Evolutionary conservation across 2,797 vertebrate species (phyloP).

Genomic region (Enteromius paludinosus): DNA sequence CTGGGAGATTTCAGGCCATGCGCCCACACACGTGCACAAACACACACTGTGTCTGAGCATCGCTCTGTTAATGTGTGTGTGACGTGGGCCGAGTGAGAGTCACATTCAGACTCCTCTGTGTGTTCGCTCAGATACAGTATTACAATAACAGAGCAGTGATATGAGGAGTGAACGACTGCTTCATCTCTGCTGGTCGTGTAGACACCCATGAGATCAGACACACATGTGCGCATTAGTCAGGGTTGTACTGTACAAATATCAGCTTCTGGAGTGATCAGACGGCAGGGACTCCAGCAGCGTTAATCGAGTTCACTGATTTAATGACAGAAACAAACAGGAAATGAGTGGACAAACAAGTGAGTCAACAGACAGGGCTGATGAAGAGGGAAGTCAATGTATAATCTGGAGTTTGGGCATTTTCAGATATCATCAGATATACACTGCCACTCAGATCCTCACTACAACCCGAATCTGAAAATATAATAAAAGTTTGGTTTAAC

Average conservation of each 20-base stretch:
- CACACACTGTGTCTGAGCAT: constrained; percentile 7
- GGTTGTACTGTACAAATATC: background rate
- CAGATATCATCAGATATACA: background rate
- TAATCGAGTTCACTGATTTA: background rate
- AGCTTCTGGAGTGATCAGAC: background rate
- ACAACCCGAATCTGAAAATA: background rate
- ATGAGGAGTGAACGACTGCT: background rate
- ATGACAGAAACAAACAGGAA: background rate
- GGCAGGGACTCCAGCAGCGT: background rate
- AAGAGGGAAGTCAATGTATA: background rate
- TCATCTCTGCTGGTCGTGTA: background rate
- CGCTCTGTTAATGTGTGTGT: constrained; percentile 58
- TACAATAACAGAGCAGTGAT: background rate
- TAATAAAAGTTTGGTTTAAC: background rate
- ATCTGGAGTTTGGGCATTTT: background rate
- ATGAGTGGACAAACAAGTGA: background rate
- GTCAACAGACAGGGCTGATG: background rate
- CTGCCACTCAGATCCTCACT: background rate
- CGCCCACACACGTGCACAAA: constrained; percentile 40
- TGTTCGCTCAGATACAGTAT: background rate
- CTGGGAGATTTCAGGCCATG: constrained; percentile 55
- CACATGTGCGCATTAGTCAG: background rate
- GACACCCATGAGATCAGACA: background rate
- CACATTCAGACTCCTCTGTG: constrained; percentile 7
- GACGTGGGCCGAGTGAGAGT: constrained; percentile 64